phyloP scores from a whole-genome alignment of 2,797 vertebrate genomes.

The Eptatretus atami region DNA sequence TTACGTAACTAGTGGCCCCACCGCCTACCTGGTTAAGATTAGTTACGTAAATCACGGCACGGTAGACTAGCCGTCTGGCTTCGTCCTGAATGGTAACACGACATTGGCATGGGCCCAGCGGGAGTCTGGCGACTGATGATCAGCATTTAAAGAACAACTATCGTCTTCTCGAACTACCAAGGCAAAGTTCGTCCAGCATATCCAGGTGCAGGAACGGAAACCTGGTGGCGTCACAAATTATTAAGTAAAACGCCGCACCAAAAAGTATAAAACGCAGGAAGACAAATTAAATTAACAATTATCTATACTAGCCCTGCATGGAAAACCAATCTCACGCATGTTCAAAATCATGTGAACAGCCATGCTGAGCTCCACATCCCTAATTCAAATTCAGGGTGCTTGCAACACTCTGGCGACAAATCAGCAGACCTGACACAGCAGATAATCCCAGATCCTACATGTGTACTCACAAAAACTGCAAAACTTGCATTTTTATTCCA shows the following conservation, averaged over 20 bases:
- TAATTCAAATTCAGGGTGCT: constrained; percentile 26
- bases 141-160: too few species aligned
- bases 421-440: constrained; percentile 22
- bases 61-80: too few species aligned
- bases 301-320: background rate
- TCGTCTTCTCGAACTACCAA: too few species aligned
- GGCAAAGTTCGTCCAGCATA: too few species aligned
- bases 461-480: background rate
- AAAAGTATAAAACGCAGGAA: background rate
- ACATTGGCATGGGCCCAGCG: too few species aligned
- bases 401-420: constrained; percentile 34
- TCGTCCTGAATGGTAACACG: too few species aligned
- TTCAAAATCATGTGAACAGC: constrained; percentile 81
- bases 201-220: too few species aligned
- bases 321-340: constrained; percentile 49
- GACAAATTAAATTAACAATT: constrained; percentile 1
- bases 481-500: background rate
- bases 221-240: background rate
- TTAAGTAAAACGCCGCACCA: background rate
- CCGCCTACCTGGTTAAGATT: too few species aligned
- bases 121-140: too few species aligned
- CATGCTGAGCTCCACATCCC: constrained; percentile 74
- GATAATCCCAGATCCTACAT: background rate
- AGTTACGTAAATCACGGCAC: too few species aligned
- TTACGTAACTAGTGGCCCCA: too few species aligned